phyloP scores from a whole-genome alignment of 2,888 invertebrate species.

The Agrotis puta region DNA sequence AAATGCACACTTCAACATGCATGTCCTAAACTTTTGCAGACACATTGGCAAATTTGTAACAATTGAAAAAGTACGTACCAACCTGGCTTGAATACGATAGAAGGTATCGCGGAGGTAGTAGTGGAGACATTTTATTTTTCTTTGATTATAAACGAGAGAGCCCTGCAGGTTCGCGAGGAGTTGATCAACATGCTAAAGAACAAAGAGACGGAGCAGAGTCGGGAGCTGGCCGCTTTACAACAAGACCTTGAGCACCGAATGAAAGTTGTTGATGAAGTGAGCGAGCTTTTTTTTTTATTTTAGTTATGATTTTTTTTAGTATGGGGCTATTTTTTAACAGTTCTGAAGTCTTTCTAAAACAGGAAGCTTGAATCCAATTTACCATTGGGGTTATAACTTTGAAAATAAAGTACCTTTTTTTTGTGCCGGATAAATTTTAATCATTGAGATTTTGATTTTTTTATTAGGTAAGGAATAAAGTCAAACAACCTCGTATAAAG shows the following conservation, averaged over 20 bases:
- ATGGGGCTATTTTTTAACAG: too few species aligned
- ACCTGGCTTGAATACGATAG: not conserved
- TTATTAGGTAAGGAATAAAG: too few species aligned
- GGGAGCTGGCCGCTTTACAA: constrained; percentile 83
- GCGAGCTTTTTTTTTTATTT: constrained; percentile 65
- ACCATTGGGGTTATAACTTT: too few species aligned
- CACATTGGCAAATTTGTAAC: too few species aligned
- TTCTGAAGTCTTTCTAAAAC: too few species aligned
- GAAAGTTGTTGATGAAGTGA: constrained; percentile 89
- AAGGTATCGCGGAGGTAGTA: not conserved
- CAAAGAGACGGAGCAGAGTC: constrained; percentile 89
- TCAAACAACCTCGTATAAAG: not conserved
- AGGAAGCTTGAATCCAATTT: not conserved
- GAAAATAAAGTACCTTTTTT: too few species aligned
- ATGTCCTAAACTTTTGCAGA: too few species aligned
- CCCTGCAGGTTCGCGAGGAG: constrained; percentile 90
- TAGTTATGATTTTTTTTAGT: constrained; percentile 4
- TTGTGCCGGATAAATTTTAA: too few species aligned
- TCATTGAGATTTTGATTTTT: too few species aligned
- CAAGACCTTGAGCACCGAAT: constrained; percentile 87
- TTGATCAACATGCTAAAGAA: constrained; percentile 91
- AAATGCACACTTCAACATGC: too few species aligned
- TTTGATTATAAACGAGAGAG: constrained; percentile 36
- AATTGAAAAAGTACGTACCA: not conserved
- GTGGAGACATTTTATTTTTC: constrained; percentile 3